phyloP scores from a whole-genome alignment of 2,113 vertebrate genomes.

The Phaethornis superciliosus region DNA sequence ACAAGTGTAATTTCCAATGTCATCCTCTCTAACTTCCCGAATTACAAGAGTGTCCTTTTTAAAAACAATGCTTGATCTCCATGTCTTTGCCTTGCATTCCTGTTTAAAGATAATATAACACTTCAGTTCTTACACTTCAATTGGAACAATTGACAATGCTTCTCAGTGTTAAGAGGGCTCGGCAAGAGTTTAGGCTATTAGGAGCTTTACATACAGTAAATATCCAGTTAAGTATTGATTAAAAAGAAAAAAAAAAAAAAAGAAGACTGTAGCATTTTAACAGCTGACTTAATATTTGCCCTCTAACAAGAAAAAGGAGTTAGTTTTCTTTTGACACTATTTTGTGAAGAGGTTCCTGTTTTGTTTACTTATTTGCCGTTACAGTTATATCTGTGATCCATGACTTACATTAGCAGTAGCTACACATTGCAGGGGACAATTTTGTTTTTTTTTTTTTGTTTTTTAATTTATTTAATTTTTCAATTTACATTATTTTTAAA shows the following conservation, averaged over 20 bases:
- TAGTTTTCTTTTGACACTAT: background rate
- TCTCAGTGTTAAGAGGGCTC: background rate
- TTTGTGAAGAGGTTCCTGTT: background rate
- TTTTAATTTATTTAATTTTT: too few species aligned
- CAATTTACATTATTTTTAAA: too few species aligned
- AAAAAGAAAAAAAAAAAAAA: background rate
- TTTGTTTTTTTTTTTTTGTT: background rate
- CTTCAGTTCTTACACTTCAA: slow-evolving; percentile 9
- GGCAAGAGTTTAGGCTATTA: background rate
- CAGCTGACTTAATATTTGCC: background rate
- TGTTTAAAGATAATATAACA: slow-evolving; percentile 68
- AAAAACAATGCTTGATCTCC: slow-evolving; percentile 89
- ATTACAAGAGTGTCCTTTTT: slow-evolving; percentile 89
- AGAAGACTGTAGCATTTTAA: background rate
- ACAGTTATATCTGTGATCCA: background rate
- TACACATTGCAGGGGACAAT: background rate
- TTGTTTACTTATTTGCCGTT: background rate
- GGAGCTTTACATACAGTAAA: background rate
- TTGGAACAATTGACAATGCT: background rate
- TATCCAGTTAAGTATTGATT: background rate
- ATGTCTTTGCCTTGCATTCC: slow-evolving; percentile 93
- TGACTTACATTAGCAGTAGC: background rate
- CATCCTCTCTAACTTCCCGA: slow-evolving; percentile 94
- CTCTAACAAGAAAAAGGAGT: background rate
- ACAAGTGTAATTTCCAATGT: slow-evolving; percentile 99